Percentiles rank a stretch among this genome's conserved stretches.
Evolutionary conservation across 2,797 vertebrate species (phyloP).

Genomic region (Nothura maculosa): DNA sequence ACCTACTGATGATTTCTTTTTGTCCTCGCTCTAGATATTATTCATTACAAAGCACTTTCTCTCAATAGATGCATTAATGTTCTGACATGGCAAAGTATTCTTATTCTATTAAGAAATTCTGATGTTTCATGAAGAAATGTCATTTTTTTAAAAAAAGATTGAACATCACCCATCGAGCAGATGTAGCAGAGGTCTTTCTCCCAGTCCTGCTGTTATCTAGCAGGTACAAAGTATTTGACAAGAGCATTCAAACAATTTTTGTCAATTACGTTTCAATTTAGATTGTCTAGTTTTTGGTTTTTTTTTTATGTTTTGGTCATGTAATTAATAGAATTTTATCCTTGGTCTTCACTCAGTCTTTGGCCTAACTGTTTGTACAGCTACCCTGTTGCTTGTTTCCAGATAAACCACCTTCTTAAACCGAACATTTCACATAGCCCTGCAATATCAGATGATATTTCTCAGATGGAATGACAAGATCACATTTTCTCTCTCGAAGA

Average conservation of each 20-base stretch:
- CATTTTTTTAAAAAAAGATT: neutral
- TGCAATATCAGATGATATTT: neutral
- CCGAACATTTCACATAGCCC: neutral
- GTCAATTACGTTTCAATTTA: neutral
- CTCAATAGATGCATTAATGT: neutral
- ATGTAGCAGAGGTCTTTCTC: neutral
- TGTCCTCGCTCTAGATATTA: neutral
- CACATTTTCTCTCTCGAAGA: neutral
- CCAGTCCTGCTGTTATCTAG: neutral
- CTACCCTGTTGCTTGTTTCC: neutral
- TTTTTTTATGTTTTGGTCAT: neutral
- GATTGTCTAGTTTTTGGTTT: too few relatives aligned
- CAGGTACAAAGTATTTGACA: neutral
- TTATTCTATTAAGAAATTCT: neutral
- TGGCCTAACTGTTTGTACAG: neutral
- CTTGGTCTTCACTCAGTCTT: neutral
- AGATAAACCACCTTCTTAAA: neutral
- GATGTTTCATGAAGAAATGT: neutral
- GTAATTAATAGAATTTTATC: neutral
- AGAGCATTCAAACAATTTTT: neutral
- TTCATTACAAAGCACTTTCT: slow-evolving; percentile 4
- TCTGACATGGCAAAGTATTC: neutral
- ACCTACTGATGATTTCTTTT: neutral
- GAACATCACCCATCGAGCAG: neutral
- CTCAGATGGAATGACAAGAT: neutral